These are phyloP conservation scores for Hormaphis cornu DNA, from an alignment of 1,140 invertebrate species.

Conservation along the genomic window DNA sequence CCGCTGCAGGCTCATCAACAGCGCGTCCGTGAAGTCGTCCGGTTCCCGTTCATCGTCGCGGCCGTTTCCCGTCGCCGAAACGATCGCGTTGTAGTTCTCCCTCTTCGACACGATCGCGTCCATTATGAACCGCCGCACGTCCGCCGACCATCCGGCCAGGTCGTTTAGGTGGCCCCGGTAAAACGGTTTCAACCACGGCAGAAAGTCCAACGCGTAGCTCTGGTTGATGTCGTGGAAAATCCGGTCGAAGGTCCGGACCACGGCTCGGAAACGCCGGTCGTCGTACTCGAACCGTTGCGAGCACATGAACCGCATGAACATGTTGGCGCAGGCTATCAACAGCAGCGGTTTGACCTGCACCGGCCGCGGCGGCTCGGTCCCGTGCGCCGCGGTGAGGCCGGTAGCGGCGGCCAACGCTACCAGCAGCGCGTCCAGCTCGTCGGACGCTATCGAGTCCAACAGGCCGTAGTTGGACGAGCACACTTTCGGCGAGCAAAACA, in stretches of 20 bases:
- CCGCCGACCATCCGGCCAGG: constrained; percentile 55
- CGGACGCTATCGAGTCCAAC: constrained; percentile 45
- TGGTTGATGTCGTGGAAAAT: constrained; percentile 86
- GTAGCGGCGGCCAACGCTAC: constrained; percentile 34
- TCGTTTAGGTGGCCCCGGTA: constrained; percentile 59
- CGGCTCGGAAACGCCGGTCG: constrained; percentile 53
- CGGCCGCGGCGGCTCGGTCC: constrained; percentile 12
- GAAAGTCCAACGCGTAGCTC: constrained; percentile 74
- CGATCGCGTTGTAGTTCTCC: constrained; percentile 39
- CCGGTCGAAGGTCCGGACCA: constrained; percentile 65
- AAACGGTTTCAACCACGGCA: constrained; percentile 68
- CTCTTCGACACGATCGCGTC: constrained; percentile 55
- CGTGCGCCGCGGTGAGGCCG: too few species aligned
- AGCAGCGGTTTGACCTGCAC: constrained; percentile 54
- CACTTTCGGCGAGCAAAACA: constrained; percentile 63
- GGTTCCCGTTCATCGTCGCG: constrained; percentile 48
- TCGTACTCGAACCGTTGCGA: constrained; percentile 58
- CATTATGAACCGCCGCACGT: constrained; percentile 65
- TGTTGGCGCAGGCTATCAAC: constrained; percentile 62
- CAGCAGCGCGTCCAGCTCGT: constrained; percentile 35
- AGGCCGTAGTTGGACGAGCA: constrained; percentile 58
- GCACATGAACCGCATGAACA: constrained; percentile 78
- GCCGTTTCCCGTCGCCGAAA: not conserved
- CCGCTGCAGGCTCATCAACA: constrained; percentile 58
- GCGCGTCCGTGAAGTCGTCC: constrained; percentile 64